A percentile compares a stretch with the other conserved stretches of the same genome.
Evolutionary conservation across 37 sponge, comb jelly and placozoan species (phyloP).

Genomic region (Spongilla lacustris): DNA sequence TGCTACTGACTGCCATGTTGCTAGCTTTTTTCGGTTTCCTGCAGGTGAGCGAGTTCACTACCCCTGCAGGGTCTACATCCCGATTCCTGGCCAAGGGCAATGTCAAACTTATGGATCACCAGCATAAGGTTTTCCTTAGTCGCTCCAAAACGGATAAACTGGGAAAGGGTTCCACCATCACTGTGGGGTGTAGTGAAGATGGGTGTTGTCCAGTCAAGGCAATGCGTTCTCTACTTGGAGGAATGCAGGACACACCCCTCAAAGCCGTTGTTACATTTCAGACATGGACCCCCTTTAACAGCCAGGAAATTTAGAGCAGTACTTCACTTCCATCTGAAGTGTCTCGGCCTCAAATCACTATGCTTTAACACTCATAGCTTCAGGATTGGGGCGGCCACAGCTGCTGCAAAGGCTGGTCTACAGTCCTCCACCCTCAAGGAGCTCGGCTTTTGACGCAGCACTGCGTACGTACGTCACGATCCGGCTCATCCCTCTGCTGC

Average conservation of each 20-base stretch:
- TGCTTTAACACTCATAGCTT: too few species aligned
- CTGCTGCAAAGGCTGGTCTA: too few species aligned
- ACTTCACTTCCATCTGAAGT: too few species aligned
- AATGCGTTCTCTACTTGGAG: background rate
- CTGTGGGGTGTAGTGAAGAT: background rate
- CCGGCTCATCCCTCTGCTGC: too few species aligned
- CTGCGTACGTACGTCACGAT: too few species aligned
- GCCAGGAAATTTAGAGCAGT: too few species aligned
- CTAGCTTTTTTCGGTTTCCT: slow-evolving; percentile 35
- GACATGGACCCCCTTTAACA: background rate
- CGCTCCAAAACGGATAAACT: slow-evolving; percentile 34
- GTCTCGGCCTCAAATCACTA: too few species aligned
- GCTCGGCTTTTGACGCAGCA: too few species aligned
- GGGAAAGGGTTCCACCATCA: background rate
- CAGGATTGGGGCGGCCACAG: too few species aligned
- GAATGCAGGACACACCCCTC: background rate
- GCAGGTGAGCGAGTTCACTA: slow-evolving; percentile 18
- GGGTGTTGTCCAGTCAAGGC: background rate
- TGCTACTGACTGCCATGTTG: slow-evolving; percentile 2
- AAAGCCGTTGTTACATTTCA: background rate
- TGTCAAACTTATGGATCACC: background rate
- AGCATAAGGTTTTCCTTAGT: too few species aligned
- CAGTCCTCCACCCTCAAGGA: too few species aligned
- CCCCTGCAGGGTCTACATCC: background rate
- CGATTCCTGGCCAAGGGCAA: background rate